Conservation (phyloP, 2,888 invertebrate species). For the Chrysopilus asiliformis region DNA sequence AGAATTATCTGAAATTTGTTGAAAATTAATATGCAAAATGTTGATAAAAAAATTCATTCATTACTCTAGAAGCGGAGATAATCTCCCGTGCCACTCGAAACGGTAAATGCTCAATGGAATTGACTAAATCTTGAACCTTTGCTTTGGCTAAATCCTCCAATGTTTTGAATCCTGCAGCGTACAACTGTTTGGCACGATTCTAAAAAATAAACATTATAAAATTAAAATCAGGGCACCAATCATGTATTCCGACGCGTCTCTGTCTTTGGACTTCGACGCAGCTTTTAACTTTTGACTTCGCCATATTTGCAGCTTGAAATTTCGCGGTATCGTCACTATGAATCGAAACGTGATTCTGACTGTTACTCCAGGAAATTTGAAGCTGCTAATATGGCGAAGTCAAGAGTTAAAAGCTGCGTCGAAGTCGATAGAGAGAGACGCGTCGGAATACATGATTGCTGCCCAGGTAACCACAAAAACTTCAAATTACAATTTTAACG, state of each 20-base stretch:
- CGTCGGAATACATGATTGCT: too few species aligned
- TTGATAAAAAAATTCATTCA: neutral
- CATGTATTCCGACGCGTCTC: too few species aligned
- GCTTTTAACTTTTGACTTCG: neutral
- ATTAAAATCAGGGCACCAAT: too few species aligned
- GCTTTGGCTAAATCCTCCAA: conserved; percentile 65
- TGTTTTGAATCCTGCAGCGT: conserved; percentile 66
- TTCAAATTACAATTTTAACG: conserved; percentile 56
- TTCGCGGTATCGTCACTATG: too few species aligned
- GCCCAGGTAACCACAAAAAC: too few species aligned
- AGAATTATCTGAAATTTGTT: conserved; percentile 53
- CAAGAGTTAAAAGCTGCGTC: too few species aligned
- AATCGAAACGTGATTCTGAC: too few species aligned
- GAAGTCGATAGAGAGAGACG: too few species aligned
- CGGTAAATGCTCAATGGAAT: conserved; percentile 56
- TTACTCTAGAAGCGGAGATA: conserved; percentile 66
- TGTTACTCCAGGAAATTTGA: too few species aligned
- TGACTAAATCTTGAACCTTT: conserved; percentile 45
- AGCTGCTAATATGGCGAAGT: too few species aligned
- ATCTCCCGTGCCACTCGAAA: conserved; percentile 64
- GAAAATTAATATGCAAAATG: conserved; percentile 8
- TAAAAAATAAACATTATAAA: conserved; percentile 36
- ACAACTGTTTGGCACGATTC: conserved; percentile 69
- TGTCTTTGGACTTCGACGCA: too few species aligned
- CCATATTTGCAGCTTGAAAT: too few species aligned